Conservation (phyloP, 2,888 invertebrate species). For the Trachelus stipa region DNA sequence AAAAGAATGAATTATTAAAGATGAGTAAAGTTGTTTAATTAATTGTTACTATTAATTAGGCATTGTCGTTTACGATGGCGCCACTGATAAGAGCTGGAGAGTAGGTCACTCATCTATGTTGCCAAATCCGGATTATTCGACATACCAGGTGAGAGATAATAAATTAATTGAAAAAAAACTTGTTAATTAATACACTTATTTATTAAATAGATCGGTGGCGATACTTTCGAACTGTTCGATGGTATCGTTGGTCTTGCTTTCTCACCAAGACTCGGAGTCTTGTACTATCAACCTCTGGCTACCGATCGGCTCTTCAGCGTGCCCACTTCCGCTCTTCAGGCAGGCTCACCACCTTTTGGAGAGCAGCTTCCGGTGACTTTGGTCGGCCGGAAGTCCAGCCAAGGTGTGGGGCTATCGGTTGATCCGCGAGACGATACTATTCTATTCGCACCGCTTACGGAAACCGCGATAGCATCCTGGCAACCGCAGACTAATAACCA, state of each 20-base stretch:
- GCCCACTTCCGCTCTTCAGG: slow-evolving; percentile 77
- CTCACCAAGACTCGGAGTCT: slow-evolving; percentile 73
- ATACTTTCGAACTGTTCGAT: slow-evolving; percentile 78
- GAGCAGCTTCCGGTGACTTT: slow-evolving; percentile 80
- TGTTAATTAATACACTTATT: not conserved
- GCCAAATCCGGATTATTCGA: slow-evolving; percentile 84
- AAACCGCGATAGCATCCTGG: slow-evolving; percentile 86
- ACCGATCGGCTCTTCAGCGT: slow-evolving; percentile 83
- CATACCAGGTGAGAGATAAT: slow-evolving; percentile 68
- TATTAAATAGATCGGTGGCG: slow-evolving; percentile 71
- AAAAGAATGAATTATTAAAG: slow-evolving; percentile 15
- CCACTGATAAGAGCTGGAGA: slow-evolving; percentile 83
- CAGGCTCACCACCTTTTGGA: slow-evolving; percentile 79
- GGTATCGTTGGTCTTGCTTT: slow-evolving; percentile 79
- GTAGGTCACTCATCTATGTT: slow-evolving; percentile 86
- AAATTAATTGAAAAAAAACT: not conserved
- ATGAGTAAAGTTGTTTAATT: not conserved
- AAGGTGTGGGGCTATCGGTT: slow-evolving; percentile 80
- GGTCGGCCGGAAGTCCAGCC: slow-evolving; percentile 86
- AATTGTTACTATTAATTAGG: slow-evolving; percentile 54
- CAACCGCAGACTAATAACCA: slow-evolving; percentile 80
- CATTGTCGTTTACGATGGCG: slow-evolving; percentile 75
- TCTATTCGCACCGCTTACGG: slow-evolving; percentile 81
- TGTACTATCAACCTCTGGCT: slow-evolving; percentile 81
- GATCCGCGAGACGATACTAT: slow-evolving; percentile 80